Evolutionary conservation across 2,888 invertebrate genomes (phyloP).

Genomic region (Cyclophora albipunctata): DNA sequence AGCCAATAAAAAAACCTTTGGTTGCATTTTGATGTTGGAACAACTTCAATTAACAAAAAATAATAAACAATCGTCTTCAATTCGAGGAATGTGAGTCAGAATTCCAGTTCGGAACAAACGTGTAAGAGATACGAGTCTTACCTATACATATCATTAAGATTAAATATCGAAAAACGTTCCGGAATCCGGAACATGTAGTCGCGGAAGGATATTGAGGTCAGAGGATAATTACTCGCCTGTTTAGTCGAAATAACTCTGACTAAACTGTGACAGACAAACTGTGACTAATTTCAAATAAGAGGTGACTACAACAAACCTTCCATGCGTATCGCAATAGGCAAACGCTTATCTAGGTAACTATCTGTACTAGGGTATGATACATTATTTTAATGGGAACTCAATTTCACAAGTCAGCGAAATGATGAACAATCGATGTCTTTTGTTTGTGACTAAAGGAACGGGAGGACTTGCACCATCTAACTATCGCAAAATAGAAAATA

Average conservation of each 20-base stretch:
- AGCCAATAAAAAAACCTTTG: too few relatives aligned
- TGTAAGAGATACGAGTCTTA: too few relatives aligned
- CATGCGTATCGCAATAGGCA: conserved; percentile 4
- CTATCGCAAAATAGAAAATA: too few relatives aligned
- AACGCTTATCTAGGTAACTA: too few relatives aligned
- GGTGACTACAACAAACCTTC: conserved; percentile 4
- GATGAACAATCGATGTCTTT: too few relatives aligned
- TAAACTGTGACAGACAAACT: conserved; percentile 16
- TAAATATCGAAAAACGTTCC: conserved; percentile 7
- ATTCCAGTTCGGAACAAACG: not conserved
- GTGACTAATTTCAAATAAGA: conserved; percentile 27
- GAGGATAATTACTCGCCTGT: conserved; percentile 19
- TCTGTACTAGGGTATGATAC: too few relatives aligned
- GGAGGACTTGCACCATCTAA: too few relatives aligned
- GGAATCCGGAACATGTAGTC: conserved; percentile 16
- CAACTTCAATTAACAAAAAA: too few relatives aligned
- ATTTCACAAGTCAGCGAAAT: too few relatives aligned
- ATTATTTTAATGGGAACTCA: too few relatives aligned
- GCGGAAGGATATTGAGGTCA: conserved; percentile 32
- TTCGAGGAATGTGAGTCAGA: conserved; percentile 12
- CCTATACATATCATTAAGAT: conserved; percentile 8
- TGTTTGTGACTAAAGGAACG: too few relatives aligned
- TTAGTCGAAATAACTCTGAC: conserved; percentile 21
- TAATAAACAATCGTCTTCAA: not conserved
- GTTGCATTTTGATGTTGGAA: too few relatives aligned